Evolutionary conservation across 2,113 vertebrate genomes (phyloP), one percentile per base, ranked within the genome.

Genomic region (Cephalopholis sonnerati): DNA sequence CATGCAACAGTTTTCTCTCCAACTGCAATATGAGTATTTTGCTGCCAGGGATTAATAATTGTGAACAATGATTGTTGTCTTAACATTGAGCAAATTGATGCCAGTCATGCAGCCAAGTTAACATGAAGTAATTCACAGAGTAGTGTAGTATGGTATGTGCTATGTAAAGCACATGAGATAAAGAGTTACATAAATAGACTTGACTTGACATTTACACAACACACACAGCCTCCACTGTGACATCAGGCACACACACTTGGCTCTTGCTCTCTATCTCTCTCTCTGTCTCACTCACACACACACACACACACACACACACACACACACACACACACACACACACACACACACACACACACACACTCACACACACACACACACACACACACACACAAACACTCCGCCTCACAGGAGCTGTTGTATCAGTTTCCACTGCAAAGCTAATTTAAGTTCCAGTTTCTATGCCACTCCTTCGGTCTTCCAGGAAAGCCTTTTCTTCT

Each of bases 381-480:
- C 59, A 54, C 48, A 44, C 48, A 57, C 65, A n/a, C 39, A 29
- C 51, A 67, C 51, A 18, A 3, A 57, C 65, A 61, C 53, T 4
- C 32, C 2, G 53, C 59, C 13, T 83, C 39, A 18, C 16, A 67
- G 75, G 67, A 86, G 55, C 51, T 48, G 44, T 44, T 29, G 25
- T 59, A 48, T 85, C 70, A 81, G 77, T 78, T 85, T 74, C 55
- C 74, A 73, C 12, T 83, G 59, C 27, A n/a, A 44, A 2, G 17
- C 65, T 76, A 27, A 50, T 68, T 78, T 65, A 65, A 36, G 44
- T 41, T 44, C 41, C 64, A 39, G 27, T 41, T 32, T 64, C 74
- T 74, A 9, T 3, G 61, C 57, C 36, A 6, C 77, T 72, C 83
- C 62, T 62, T 73, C 18, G 1, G 36, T 67, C 79, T 82, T 80